Percentiles rank a stretch among this genome's conserved stretches.
Conservation (phyloP, 2,888 invertebrate species). For the Andrena chrysosceles region DNA sequence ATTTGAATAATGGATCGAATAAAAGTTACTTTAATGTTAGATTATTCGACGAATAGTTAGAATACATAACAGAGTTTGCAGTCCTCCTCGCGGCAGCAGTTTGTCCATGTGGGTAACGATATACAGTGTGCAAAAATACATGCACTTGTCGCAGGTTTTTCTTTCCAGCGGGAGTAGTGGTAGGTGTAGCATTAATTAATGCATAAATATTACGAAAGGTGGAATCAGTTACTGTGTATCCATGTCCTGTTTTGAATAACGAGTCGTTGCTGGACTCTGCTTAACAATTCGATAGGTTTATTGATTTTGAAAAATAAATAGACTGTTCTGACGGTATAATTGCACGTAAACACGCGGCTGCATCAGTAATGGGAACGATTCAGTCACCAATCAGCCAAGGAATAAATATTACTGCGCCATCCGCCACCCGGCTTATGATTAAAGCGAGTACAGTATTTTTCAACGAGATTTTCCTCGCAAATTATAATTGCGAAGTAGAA, state of each 20-base stretch:
- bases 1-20: no score
- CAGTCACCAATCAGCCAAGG: slow-evolving; percentile 26
- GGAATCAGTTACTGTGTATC: not conserved
- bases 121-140: slow-evolving; percentile 21
- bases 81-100: no score
- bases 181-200: slow-evolving; percentile 31
- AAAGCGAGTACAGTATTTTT: not conserved
- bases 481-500: not conserved
- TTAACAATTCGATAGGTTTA: slow-evolving; percentile 27
- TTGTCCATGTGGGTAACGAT: not conserved
- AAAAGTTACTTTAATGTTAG: no score
- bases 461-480: not conserved
- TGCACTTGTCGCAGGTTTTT: slow-evolving; percentile 9
- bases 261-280: not conserved
- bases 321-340: slow-evolving; percentile 28
- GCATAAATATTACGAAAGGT: slow-evolving; percentile 36
- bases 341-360: slow-evolving; percentile 30
- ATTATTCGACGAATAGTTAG: no score
- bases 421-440: not conserved
- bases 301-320: slow-evolving; percentile 41
- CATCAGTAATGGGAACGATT: slow-evolving; percentile 11
- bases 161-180: not conserved
- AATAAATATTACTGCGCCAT: slow-evolving; percentile 35
- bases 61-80: no score
- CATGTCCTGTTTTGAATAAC: slow-evolving; percentile 25